A percentile compares a stretch with the other conserved stretches of the same genome.
These are phyloP conservation scores for Cheilinus undulatus DNA, from an alignment of 2,113 vertebrate species.

Conservation along the genomic window DNA sequence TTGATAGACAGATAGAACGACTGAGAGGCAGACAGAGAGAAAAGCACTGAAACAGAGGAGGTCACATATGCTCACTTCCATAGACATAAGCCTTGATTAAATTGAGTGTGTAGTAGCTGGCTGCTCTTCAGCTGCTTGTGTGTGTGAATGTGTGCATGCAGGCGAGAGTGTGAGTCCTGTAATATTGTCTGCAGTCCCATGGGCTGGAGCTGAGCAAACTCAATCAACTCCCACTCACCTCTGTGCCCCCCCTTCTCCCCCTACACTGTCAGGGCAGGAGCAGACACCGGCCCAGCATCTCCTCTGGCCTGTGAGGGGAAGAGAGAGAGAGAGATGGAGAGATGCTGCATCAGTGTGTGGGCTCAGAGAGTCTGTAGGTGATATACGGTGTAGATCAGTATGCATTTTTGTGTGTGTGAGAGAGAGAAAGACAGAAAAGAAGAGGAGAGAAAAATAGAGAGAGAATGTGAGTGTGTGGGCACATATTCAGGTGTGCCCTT, in stretches of 20 bases:
- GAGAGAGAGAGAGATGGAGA: slow-evolving; percentile 3
- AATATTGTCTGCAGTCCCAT: slow-evolving; percentile 84
- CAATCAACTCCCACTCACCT: slow-evolving; percentile 83
- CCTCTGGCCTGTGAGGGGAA: slow-evolving; percentile 48
- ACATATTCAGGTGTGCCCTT: slow-evolving; percentile 58
- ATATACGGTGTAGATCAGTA: slow-evolving; percentile 10
- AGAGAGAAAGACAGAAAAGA: background rate
- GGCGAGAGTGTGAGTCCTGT: slow-evolving; percentile 76
- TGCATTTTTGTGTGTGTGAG: slow-evolving; percentile 9
- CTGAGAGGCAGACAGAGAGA: slow-evolving; percentile 32
- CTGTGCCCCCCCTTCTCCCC: slow-evolving; percentile 56
- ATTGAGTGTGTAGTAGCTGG: slow-evolving; percentile 81
- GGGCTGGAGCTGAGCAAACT: slow-evolving; percentile 84
- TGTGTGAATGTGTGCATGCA: slow-evolving; percentile 29
- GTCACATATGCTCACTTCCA: slow-evolving; percentile 80
- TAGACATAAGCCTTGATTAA: slow-evolving; percentile 82
- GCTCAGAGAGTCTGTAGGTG: background rate
- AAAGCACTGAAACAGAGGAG: slow-evolving; percentile 60
- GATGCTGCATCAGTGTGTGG: slow-evolving; percentile 21
- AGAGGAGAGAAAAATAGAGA: background rate
- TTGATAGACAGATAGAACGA: slow-evolving; percentile 50
- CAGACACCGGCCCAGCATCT: slow-evolving; percentile 52
- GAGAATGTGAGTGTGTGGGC: slow-evolving; percentile 34
- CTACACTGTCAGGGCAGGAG: slow-evolving; percentile 64
- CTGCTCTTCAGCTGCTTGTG: slow-evolving; percentile 71